Conservation (phyloP, 2,888 invertebrate genomes). For the Zygogramma bicolorata region DNA sequence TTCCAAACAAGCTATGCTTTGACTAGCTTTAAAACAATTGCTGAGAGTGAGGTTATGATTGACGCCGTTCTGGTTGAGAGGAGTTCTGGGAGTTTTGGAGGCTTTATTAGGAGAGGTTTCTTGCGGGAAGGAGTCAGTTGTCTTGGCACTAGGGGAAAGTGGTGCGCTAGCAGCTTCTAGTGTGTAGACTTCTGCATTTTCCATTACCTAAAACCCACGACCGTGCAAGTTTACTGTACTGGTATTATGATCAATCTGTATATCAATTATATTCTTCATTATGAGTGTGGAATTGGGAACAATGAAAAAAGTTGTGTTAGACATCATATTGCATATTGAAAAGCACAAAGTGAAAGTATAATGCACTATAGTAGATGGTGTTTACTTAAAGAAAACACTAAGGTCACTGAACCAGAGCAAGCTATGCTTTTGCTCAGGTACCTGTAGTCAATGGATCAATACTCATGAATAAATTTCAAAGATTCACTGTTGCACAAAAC, state of each 20-base stretch:
- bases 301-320: neutral
- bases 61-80: conserved; percentile 39
- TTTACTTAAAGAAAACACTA: too few relatives aligned
- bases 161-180: conserved; percentile 75
- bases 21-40: conserved; percentile 37
- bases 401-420: too few relatives aligned
- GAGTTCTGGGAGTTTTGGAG: conserved; percentile 38
- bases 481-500: too few relatives aligned
- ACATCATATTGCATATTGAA: neutral
- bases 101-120: conserved; percentile 39
- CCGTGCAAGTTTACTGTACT: conserved; percentile 39
- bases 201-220: conserved; percentile 75
- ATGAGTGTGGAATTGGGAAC: neutral
- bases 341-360: too few relatives aligned
- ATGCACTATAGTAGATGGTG: too few relatives aligned
- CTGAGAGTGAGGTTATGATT: conserved; percentile 30
- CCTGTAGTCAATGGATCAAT: too few relatives aligned
- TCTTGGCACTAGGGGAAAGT: conserved; percentile 66
- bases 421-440: too few relatives aligned
- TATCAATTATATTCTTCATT: neutral
- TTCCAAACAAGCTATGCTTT: conserved; percentile 49
- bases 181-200: conserved; percentile 76
- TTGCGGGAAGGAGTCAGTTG: conserved; percentile 49
- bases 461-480: too few relatives aligned
- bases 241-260: conserved; percentile 9